phyloP scores from a whole-genome alignment of 2,888 invertebrate species.

The Acleris laterana region DNA sequence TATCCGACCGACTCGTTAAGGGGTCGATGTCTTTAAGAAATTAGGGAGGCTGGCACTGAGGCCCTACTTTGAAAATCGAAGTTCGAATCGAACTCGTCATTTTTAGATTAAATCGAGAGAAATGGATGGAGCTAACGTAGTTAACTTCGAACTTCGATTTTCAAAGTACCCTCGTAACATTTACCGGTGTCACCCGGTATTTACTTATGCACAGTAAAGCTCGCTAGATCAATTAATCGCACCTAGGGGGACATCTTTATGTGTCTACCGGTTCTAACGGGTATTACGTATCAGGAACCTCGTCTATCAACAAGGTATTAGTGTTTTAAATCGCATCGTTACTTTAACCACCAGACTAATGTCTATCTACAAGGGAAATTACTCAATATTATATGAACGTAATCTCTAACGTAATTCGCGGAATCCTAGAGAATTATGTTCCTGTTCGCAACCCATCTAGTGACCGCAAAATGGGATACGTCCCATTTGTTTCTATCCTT shows the following conservation, averaged over 20 bases:
- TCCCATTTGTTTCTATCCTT: conserved; percentile 30
- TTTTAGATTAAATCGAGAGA: no score
- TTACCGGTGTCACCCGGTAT: no score
- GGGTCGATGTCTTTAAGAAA: no score
- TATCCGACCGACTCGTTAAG: no score
- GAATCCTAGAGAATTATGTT: conserved; percentile 7
- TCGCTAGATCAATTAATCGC: conserved; percentile 65
- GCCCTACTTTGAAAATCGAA: no score
- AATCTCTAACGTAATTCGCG: neutral
- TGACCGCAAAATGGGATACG: conserved; percentile 29
- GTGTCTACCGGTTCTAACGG: conserved; percentile 59
- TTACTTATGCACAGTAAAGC: conserved; percentile 43
- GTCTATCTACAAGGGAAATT: conserved; percentile 15
- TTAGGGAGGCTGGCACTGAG: no score
- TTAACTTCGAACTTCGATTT: no score
- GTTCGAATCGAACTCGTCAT: no score
- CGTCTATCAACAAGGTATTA: conserved; percentile 50
- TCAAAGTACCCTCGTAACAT: no score
- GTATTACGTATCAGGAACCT: conserved; percentile 49
- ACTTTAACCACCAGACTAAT: conserved; percentile 18
- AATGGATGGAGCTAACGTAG: no score
- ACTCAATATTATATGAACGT: conserved; percentile 4
- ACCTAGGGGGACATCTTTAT: conserved; percentile 68
- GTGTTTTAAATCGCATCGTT: conserved; percentile 19
- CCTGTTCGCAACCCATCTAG: conserved; percentile 12